Conservation (phyloP, 2,888 invertebrate genomes). For the Cyaniris semiargus region DNA sequence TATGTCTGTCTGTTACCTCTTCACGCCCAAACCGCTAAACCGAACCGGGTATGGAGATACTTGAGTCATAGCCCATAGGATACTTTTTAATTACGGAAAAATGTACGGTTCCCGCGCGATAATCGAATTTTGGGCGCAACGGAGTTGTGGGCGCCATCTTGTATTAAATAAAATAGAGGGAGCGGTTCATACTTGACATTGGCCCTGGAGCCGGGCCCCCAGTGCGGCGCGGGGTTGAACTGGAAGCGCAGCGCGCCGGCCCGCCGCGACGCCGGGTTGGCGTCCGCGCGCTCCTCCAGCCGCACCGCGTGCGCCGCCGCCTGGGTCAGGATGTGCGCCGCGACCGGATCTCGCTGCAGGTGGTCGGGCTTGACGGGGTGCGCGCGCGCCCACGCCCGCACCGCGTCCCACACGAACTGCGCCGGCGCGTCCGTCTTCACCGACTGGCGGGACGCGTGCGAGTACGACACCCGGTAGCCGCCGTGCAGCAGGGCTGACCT, state of each 20-base stretch:
- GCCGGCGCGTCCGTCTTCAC: conserved; percentile 96
- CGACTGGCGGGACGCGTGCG: conserved; percentile 93
- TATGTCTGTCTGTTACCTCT: too few species aligned
- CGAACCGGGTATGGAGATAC: too few species aligned
- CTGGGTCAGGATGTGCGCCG: conserved; percentile 60
- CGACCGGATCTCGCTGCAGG: background rate
- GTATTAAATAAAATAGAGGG: background rate
- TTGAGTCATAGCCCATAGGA: too few species aligned
- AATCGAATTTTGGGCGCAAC: too few species aligned
- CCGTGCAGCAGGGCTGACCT: conserved; percentile 95
- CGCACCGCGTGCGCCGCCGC: conserved; percentile 70
- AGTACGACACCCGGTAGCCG: conserved; percentile 94
- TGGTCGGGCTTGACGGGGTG: conserved; percentile 82
- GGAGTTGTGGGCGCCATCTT: too few species aligned
- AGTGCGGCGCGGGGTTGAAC: conserved; percentile 90
- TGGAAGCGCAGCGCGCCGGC: conserved; percentile 89
- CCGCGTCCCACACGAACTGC: conserved; percentile 93
- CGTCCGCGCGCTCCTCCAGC: conserved; percentile 81
- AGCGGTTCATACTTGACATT: conserved; percentile 84
- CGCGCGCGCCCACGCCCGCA: conserved; percentile 88
- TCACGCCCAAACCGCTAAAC: too few species aligned
- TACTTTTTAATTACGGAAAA: too few species aligned
- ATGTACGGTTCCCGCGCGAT: too few species aligned
- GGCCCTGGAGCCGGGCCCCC: conserved; percentile 95
- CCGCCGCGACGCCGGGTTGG: conserved; percentile 89